Conservation (phyloP, 1,140 invertebrate species). For the Ceratina calcarata region DNA sequence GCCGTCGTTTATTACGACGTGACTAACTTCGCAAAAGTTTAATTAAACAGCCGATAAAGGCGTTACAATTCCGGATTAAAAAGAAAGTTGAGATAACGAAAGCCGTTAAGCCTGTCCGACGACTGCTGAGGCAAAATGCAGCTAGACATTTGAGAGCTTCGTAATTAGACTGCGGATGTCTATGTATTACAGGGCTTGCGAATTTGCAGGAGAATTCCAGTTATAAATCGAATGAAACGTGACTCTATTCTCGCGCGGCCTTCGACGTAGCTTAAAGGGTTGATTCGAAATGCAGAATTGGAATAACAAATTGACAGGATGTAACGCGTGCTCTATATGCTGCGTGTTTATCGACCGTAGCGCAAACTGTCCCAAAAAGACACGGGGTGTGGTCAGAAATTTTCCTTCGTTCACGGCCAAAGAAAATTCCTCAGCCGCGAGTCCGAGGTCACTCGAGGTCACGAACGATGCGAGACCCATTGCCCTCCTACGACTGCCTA, state of each 20-base stretch:
- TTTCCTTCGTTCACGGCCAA: slow-evolving; percentile 1
- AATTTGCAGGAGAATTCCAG: no score
- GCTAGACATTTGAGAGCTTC: no score
- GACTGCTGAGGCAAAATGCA: no score
- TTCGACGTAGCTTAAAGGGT: not conserved
- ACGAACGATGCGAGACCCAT: slow-evolving; percentile 32
- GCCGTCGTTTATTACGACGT: not conserved
- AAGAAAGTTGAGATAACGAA: no score
- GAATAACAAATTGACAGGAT: slow-evolving; percentile 14
- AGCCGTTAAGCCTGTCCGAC: no score
- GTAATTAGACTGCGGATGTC: no score
- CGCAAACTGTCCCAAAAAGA: slow-evolving; percentile 49
- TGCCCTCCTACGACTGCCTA: not conserved
- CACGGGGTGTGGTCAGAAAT: slow-evolving; percentile 57
- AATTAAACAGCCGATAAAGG: not conserved
- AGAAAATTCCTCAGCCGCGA: slow-evolving; percentile 11
- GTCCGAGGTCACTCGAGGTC: slow-evolving; percentile 33
- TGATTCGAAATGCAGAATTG: not conserved
- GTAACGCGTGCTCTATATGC: slow-evolving; percentile 38
- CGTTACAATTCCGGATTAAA: no score
- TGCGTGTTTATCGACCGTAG: slow-evolving; percentile 51
- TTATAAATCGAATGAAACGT: no score
- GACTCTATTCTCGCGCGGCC: no score
- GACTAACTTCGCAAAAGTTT: not conserved
- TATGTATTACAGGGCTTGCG: no score